These are phyloP conservation scores for Clangula hyemalis DNA, from an alignment of 2,797 vertebrate genomes.

Conservation along the genomic window DNA sequence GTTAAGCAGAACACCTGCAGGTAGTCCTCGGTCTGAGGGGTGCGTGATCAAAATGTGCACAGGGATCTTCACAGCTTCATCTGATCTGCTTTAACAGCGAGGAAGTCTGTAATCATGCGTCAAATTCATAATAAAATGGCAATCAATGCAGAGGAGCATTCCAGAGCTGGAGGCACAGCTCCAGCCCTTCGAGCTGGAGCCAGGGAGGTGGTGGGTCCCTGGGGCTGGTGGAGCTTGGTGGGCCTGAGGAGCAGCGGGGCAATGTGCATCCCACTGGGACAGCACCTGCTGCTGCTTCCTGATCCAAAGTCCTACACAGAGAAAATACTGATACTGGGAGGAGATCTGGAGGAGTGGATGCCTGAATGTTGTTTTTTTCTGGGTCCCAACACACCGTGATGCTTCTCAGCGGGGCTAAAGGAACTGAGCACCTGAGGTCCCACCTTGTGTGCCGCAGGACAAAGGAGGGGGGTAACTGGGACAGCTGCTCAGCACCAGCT, in stretches of 20 bases:
- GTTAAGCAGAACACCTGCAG: neutral
- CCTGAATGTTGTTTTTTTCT: neutral
- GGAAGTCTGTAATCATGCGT: neutral
- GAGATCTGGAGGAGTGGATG: neutral
- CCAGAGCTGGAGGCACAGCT: neutral
- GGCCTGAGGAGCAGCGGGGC: neutral
- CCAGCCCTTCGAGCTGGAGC: neutral
- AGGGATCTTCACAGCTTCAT: neutral
- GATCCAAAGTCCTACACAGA: accelerated
- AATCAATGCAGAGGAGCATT: neutral
- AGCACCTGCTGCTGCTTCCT: neutral
- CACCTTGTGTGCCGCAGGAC: neutral
- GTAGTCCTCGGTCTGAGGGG: neutral
- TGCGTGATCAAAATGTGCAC: neutral
- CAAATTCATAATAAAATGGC: neutral
- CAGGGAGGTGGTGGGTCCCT: too few relatives aligned
- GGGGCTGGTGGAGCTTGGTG: neutral
- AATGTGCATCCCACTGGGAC: neutral
- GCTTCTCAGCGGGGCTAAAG: neutral
- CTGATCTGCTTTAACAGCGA: neutral
- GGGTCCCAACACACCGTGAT: accelerated
- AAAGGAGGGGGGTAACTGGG: neutral
- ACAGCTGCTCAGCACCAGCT: neutral
- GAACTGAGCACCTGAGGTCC: neutral
- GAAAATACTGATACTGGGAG: neutral